These are phyloP conservation scores for Jacana jacana DNA, from an alignment of 2,113 vertebrate genomes.

Conservation along the genomic window DNA sequence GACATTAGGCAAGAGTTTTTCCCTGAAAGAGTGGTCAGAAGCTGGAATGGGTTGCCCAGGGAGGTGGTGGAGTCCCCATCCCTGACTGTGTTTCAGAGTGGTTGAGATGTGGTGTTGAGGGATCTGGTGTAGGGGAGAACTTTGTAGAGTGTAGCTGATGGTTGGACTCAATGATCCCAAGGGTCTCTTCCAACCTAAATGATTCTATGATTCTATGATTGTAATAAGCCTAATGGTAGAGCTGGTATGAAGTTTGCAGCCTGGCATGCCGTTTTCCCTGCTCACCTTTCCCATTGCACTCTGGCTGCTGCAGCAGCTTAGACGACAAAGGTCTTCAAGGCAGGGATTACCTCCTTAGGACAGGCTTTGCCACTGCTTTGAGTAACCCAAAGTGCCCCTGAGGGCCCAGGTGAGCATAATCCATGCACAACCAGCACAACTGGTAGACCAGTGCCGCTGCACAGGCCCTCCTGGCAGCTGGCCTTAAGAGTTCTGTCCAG, in stretches of 20 bases:
- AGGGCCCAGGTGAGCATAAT: background rate
- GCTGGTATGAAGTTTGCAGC: background rate
- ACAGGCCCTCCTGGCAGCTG: background rate
- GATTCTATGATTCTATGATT: no score
- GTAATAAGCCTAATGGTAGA: background rate
- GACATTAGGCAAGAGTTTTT: no score
- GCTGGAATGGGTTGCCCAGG: no score
- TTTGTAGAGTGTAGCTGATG: no score
- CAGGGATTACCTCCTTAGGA: background rate
- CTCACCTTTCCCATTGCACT: rapidly evolving
- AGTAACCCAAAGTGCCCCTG: rapidly evolving
- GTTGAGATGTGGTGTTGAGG: no score
- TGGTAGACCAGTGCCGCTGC: background rate
- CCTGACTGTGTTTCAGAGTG: no score
- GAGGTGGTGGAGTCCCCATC: no score
- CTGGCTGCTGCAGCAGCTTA: background rate
- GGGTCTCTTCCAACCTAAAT: no score
- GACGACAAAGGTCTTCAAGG: background rate
- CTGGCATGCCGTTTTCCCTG: rapidly evolving
- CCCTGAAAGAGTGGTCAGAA: no score
- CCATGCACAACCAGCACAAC: background rate
- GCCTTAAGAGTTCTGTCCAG: background rate
- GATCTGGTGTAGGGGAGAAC: no score
- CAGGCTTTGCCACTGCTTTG: background rate
- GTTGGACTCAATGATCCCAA: no score